phyloP scores from a whole-genome alignment of 2,797 vertebrate genomes.

The Carcharodon carcharias region DNA sequence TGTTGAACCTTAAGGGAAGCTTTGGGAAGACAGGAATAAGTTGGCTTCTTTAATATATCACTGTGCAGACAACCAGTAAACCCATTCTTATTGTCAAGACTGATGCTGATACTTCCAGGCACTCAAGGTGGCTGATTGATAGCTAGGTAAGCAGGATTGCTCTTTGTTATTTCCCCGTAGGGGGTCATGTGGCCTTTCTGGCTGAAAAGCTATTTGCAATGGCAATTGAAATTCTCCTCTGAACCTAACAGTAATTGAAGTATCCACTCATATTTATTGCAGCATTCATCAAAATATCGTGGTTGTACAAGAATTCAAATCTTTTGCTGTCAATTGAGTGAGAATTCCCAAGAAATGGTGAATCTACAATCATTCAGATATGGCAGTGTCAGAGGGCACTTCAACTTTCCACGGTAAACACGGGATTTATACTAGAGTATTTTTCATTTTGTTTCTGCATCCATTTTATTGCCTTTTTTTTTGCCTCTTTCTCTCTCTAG shows the following conservation, averaged over 20 bases:
- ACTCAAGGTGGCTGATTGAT: conserved; percentile 22
- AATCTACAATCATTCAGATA: background rate
- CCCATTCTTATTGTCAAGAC: conserved; percentile 30
- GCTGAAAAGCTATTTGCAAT: background rate
- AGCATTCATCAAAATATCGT: background rate
- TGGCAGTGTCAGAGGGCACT: background rate
- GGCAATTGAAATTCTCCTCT: conserved; percentile 11
- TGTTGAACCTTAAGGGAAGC: background rate
- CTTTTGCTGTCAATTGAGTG: background rate
- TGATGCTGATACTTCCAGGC: conserved; percentile 1
- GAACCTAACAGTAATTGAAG: conserved; percentile 1
- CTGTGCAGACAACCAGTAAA: background rate
- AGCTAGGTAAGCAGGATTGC: background rate
- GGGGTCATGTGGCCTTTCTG: background rate
- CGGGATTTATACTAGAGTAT: background rate
- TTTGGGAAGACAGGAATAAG: background rate
- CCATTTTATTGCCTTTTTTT: background rate
- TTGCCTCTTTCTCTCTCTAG: background rate
- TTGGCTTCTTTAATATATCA: conserved; percentile 9
- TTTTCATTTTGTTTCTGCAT: background rate
- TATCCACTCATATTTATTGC: conserved; percentile 7
- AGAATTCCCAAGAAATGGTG: background rate
- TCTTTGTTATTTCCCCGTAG: background rate
- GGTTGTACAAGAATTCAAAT: background rate
- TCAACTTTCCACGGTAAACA: background rate